These are phyloP conservation scores for Caenorhabditis auriculariae DNA, from an alignment of 2,888 invertebrate genomes.

Conservation along the genomic window DNA sequence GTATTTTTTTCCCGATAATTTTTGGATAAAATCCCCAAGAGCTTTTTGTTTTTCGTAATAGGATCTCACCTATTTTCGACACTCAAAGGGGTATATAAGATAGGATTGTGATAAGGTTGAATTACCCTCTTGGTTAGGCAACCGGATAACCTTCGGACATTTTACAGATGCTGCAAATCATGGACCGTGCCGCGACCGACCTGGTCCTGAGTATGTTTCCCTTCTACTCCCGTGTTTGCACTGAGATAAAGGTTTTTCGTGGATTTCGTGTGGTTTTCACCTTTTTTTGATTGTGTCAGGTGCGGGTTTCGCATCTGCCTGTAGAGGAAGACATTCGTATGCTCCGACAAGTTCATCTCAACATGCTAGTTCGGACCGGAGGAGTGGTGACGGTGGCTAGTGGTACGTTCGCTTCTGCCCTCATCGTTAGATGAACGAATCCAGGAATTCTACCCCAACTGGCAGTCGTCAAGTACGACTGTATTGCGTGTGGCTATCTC, in stretches of 20 bases:
- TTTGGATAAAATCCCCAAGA: not conserved
- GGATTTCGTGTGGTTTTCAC: not conserved
- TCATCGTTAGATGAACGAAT: not conserved
- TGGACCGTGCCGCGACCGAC: constrained; percentile 68
- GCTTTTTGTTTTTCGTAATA: constrained; percentile 1
- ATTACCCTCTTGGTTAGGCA: not conserved
- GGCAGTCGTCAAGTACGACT: constrained; percentile 93
- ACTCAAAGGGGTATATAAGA: constrained; percentile 1
- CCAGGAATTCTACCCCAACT: constrained; percentile 85
- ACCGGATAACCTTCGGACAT: constrained; percentile 6
- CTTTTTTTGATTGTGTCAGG: constrained; percentile 65
- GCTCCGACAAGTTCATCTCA: constrained; percentile 77
- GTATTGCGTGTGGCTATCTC: constrained; percentile 89
- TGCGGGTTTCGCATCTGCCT: constrained; percentile 90
- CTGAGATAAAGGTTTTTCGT: constrained; percentile 72
- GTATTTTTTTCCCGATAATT: constrained; percentile 8
- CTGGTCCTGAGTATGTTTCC: constrained; percentile 91
- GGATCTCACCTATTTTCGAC: not conserved
- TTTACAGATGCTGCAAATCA: constrained; percentile 49
- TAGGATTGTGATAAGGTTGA: constrained; percentile 8
- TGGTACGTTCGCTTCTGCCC: too few relatives aligned
- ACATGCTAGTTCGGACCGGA: constrained; percentile 86
- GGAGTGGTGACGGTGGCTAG: constrained; percentile 96
- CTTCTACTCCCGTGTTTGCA: constrained; percentile 88
- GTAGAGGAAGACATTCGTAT: constrained; percentile 92